Evolutionary conservation across 2,113 vertebrate species (phyloP).

Genomic region (Cathartes aura): DNA sequence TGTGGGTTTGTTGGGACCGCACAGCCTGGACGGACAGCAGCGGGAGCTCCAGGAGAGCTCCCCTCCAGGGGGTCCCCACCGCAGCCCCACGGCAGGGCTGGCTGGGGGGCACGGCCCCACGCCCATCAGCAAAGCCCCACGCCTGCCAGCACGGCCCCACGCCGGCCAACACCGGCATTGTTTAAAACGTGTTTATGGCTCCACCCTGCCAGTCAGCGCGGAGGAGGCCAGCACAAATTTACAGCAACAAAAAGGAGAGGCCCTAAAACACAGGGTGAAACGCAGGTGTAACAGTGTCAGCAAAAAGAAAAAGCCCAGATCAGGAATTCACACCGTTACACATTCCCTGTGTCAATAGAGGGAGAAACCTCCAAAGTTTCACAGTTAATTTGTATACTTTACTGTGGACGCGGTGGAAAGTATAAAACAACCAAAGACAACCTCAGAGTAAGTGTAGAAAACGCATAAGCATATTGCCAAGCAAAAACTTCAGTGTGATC

Average conservation of each 20-base stretch:
- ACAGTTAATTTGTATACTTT: background rate
- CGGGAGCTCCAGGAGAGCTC: background rate
- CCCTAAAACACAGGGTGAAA: background rate
- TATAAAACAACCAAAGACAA: background rate
- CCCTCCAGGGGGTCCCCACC: too few relatives aligned
- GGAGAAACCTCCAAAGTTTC: background rate
- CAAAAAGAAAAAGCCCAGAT: background rate
- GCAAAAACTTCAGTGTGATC: background rate
- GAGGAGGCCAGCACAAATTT: background rate
- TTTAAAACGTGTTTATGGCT: background rate
- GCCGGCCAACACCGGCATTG: background rate
- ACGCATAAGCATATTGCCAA: background rate
- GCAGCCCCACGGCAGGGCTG: background rate
- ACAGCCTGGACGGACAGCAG: background rate
- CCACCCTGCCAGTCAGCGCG: background rate
- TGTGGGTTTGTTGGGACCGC: background rate
- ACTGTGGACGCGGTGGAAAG: background rate
- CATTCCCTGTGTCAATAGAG: background rate
- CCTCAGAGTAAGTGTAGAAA: background rate
- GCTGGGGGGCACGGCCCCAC: background rate
- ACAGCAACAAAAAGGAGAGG: background rate
- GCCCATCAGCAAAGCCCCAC: background rate
- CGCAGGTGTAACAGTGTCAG: background rate
- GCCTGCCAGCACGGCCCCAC: fast-evolving
- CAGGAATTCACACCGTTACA: background rate